Evolutionary conservation across 2,888 invertebrate genomes (phyloP).

Genomic region (Buathra laborator): DNA sequence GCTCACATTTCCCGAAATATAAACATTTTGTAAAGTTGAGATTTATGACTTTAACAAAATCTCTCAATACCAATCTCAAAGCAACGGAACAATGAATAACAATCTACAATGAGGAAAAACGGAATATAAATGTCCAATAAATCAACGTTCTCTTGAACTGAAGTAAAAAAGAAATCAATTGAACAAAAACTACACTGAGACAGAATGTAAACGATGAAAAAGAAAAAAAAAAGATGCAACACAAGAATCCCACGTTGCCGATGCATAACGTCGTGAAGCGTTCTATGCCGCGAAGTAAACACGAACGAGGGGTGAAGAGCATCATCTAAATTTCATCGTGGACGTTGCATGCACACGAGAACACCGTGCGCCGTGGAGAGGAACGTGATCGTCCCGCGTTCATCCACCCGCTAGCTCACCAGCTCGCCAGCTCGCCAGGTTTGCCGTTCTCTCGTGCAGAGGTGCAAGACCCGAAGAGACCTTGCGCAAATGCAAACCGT

Average conservation of each 20-base stretch:
- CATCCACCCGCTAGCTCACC: constrained; percentile 59
- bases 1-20: no score
- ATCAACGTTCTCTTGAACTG: no score
- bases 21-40: no score
- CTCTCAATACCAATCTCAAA: no score
- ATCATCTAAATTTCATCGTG: constrained; percentile 62
- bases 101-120: no score
- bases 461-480: constrained; percentile 65
- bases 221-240: neutral
- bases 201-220: neutral
- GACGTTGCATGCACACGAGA: constrained; percentile 24
- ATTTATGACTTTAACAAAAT: no score
- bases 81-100: no score
- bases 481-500: constrained; percentile 64
- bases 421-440: neutral
- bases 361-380: constrained; percentile 40
- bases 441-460: constrained; percentile 52
- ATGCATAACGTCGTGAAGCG: constrained; percentile 44
- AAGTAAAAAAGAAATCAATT: no score
- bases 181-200: neutral
- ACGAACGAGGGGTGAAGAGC: constrained; percentile 30
- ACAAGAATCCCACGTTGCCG: constrained; percentile 38
- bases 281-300: constrained; percentile 42
- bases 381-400: constrained; percentile 50
- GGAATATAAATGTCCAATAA: no score